Base-by-base conservation (phyloP, 2,888 invertebrate genomes). In the Nemotelus pantherinus region DNA sequence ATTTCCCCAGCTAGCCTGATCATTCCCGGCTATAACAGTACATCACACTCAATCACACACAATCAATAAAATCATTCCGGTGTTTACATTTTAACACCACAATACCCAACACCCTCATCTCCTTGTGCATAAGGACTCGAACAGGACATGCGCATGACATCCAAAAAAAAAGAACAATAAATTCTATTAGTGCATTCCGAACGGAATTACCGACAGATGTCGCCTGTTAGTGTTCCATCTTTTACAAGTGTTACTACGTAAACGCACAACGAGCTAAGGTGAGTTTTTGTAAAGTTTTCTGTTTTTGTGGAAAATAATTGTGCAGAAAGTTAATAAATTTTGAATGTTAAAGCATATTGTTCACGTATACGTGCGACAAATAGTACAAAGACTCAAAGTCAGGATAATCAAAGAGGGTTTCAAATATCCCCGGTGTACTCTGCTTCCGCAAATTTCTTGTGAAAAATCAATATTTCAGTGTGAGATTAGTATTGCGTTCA, bases 41-140 rank as follows among this genome's bases (percentile, higher is more conserved):
- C 25, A 25, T 25, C 25, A 58, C 25, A 25, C 58, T 6, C 6
- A 10, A 58, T 58, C 50, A 48, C 9, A 68, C 3, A 25, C 50
- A 68, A 68, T 68, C 68, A 68, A 68, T 68, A 68, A 68, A 50
- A 50, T 65, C 68, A 39, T 7, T 65, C 65, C 45, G 53, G 25
- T 58, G 68, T 68, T 68, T 48, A 48, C 68, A 68, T 48, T 50
- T 50, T 6, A 39, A 7, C 50, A 48, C 50, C 48, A 41, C 68
- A 50, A 50, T 41, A 58, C 10, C 25, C 25, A 25, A 25, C 4
- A 58, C 60, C 25, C 25, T 25, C 25, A 25, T 25, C 25, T 25
- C 25, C 41, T 4, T 1, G 60, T 60, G 39, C 41, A 7, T 7
- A 10, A 44, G 39, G 39, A 68, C 10, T 9, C 50, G 39, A 2